Evolutionary conservation across 2,113 vertebrate species (phyloP).

Genomic region (Phodopus roborovskii): DNA sequence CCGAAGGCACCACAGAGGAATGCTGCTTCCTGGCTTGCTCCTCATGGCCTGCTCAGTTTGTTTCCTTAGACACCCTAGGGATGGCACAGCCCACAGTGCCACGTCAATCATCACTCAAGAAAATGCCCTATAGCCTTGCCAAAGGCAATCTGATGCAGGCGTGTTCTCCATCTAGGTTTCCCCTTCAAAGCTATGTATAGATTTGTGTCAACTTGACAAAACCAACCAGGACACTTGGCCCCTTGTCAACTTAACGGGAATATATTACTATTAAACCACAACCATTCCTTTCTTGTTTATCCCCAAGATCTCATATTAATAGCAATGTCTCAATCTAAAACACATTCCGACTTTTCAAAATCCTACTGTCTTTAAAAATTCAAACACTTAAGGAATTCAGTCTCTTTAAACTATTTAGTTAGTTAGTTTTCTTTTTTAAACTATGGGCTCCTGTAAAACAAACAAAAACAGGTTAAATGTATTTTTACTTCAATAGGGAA

Average conservation of each 20-base stretch:
- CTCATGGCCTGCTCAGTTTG: neutral
- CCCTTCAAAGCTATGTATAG: neutral
- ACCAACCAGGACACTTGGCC: neutral
- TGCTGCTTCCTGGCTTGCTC: neutral
- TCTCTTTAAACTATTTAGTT: no score
- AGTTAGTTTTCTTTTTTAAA: no score
- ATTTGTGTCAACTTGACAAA: neutral
- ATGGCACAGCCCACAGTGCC: neutral
- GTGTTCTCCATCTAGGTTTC: neutral
- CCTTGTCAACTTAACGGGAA: neutral
- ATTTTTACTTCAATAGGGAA: no score
- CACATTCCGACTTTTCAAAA: neutral
- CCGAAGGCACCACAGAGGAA: neutral
- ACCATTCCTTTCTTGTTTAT: neutral
- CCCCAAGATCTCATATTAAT: neutral
- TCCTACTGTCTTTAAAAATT: neutral
- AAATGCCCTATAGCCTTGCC: neutral
- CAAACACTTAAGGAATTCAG: no score
- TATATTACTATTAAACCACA: neutral
- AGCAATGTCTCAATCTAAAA: neutral
- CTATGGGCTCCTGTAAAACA: no score
- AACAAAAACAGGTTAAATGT: no score
- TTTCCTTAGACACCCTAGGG: neutral
- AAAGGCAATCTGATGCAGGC: neutral
- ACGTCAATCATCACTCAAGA: neutral